phyloP scores from a whole-genome alignment of 2,113 vertebrate species.

The Tylochromis polylepis region DNA sequence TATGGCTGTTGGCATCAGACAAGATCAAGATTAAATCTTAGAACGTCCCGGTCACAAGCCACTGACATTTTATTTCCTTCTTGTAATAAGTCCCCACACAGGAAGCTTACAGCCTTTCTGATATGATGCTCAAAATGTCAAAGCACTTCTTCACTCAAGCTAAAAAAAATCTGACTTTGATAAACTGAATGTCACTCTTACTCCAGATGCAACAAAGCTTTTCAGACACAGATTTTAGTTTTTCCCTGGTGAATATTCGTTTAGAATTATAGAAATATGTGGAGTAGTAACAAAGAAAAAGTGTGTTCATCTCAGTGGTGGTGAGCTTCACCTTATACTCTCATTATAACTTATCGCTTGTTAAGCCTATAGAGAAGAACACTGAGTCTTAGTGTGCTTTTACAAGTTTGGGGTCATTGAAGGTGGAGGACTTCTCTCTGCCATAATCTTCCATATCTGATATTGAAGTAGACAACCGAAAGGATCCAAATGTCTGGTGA shows the following conservation, averaged over 20 bases:
- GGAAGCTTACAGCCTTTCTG: not conserved
- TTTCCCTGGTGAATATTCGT: not conserved
- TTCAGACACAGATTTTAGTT: not conserved
- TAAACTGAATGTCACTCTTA: not conserved
- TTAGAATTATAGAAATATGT: conserved; percentile 10
- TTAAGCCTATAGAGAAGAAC: not conserved
- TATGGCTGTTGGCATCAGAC: not conserved
- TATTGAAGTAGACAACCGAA: conserved; percentile 11
- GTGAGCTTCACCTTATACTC: not conserved
- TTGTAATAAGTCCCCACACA: not conserved
- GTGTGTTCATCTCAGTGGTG: not conserved
- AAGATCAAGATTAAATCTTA: not conserved
- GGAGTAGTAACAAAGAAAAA: conserved; percentile 2
- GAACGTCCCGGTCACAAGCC: not conserved
- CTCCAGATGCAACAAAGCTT: not conserved
- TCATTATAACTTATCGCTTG: not conserved
- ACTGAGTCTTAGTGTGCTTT: not conserved
- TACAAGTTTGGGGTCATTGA: conserved; percentile 3
- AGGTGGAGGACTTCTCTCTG: not conserved
- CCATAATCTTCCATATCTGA: conserved; percentile 11
- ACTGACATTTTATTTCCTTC: conserved; percentile 2
- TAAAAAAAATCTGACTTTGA: not conserved
- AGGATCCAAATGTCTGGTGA: not conserved
- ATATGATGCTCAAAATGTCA: not conserved
- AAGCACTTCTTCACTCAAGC: not conserved